Evolutionary conservation across 2,797 vertebrate species (phyloP), one percentile per base, ranked within the genome.

Genomic region (Neomorphus geoffroyi): DNA sequence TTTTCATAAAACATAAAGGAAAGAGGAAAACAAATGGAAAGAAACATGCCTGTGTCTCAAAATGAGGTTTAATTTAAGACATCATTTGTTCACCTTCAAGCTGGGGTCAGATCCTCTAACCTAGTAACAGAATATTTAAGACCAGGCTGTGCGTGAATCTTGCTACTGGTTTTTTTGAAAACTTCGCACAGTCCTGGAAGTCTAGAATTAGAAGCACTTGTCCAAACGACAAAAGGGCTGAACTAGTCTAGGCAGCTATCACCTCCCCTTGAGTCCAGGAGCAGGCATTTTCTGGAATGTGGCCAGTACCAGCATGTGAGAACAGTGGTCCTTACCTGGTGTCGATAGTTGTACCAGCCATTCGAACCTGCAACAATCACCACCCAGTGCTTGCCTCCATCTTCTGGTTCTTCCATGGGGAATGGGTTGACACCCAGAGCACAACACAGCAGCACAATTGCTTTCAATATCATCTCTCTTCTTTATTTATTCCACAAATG

Each of bases 301-400:
- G 35, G 33, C 71, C 35, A 80, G 41, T 11, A 58, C 8, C 13
- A 70, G 15, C 56, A 61, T 0, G 13, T 9, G 46, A 39, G n/a
- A 69, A 4, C 48, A 67, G 46, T 2, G 3, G 24, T 56, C 67
- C 98, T 98, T 96, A 99, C 99, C 99, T 99, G 99, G 95, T 99
- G 99, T 74, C 99, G 98, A 90, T 99, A 99, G 97, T 99, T 99
- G 97, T 98, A 99, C 99, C 99, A 99, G 96, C 98, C 98, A 2
- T 98, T 99, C 0, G 99, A 99, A 3, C 99, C 99, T 0, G 99
- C 99, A 4, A 99, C 99, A 9, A 99, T 98, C 28, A 99, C 96
- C 57, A 99, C 99, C 99, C 99, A 99, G 98, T 99, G 98, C 90
- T 99, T 99, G 87, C 98, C 98, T 26, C 98, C 98, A 11, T 97